A percentile compares a stretch with the other conserved stretches of the same genome.
Evolutionary conservation across 2,797 vertebrate genomes (phyloP).

Genomic region (Melanotaenia nigrans): DNA sequence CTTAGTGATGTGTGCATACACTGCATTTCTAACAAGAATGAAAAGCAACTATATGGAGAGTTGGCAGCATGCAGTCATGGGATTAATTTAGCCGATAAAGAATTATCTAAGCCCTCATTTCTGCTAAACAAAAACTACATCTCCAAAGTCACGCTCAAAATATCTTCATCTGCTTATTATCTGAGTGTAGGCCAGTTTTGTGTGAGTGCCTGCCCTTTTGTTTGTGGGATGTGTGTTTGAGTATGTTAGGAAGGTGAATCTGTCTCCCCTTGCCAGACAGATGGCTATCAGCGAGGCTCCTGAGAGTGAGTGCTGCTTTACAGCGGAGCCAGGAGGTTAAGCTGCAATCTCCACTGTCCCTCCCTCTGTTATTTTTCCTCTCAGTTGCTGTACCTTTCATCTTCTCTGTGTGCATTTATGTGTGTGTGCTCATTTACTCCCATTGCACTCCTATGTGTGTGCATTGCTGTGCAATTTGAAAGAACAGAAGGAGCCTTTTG

Average conservation of each 20-base stretch:
- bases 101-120: conserved; percentile 35
- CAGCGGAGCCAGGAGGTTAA: conserved; percentile 72
- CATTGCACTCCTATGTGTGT: conserved; percentile 62
- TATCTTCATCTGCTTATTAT: conserved; percentile 35
- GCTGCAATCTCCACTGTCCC: conserved; percentile 75
- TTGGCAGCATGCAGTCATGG: conserved; percentile 10
- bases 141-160: conserved; percentile 40
- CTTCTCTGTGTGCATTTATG: conserved; percentile 48
- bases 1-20: conserved; percentile 4
- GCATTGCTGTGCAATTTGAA: conserved; percentile 72
- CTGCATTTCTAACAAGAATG: conserved; percentile 23
- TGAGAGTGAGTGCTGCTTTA: conserved; percentile 71
- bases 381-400: conserved; percentile 67
- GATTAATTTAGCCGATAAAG: conserved; percentile 36
- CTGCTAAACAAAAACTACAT: conserved; percentile 11
- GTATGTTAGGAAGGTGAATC: conserved; percentile 62
- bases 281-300: conserved; percentile 74
- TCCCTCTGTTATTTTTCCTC: conserved; percentile 59
- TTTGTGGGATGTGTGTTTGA: conserved; percentile 51
- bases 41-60: conserved; percentile 15
- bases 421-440: conserved; percentile 55
- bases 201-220: conserved; percentile 35
- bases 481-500: conserved; percentile 78
- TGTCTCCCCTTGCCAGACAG: conserved; percentile 67
- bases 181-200: conserved; percentile 27